Evolutionary conservation across 2,113 vertebrate genomes (phyloP).

Genomic region (Alethe castanea): DNA sequence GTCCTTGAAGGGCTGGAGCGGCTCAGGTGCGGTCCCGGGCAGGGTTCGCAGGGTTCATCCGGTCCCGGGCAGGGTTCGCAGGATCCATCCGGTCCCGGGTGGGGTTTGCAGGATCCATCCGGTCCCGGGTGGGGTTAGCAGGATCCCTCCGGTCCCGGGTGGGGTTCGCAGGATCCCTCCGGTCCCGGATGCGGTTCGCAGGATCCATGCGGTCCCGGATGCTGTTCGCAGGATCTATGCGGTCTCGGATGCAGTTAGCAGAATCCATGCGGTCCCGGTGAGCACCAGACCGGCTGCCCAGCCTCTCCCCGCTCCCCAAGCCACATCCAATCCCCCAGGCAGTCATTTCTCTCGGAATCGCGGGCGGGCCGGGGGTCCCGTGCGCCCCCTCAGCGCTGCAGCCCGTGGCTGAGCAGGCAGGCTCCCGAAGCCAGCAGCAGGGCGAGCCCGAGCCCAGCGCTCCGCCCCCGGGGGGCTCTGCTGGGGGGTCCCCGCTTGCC

Average conservation of each 20-base stretch:
- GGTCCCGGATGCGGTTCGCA: no score
- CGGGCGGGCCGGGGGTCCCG: not conserved
- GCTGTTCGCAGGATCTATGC: no score
- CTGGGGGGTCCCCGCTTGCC: no score
- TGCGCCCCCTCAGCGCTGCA: not conserved
- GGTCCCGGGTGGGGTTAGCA: no score
- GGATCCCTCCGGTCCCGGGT: accelerated
- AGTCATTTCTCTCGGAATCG: not conserved
- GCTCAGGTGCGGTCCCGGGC: accelerated
- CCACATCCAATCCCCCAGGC: not conserved
- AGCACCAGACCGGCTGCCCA: not conserved
- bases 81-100: no score
- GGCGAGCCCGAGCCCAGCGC: accelerated
- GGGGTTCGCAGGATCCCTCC: not conserved
- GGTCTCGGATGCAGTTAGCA: accelerated
- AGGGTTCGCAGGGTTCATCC: not conserved
- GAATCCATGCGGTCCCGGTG: not conserved
- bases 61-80: no score
- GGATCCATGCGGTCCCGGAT: no score
- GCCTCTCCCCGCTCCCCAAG: not conserved
- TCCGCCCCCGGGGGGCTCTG: no score
- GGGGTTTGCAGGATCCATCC: no score
- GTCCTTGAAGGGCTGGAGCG: not conserved
- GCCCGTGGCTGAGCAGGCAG: not conserved
- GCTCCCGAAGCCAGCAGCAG: not conserved